A percentile compares a stretch with the other conserved stretches of the same genome.
Conservation (phyloP, 2,888 invertebrate species). For the Hymenopus coronatus region DNA sequence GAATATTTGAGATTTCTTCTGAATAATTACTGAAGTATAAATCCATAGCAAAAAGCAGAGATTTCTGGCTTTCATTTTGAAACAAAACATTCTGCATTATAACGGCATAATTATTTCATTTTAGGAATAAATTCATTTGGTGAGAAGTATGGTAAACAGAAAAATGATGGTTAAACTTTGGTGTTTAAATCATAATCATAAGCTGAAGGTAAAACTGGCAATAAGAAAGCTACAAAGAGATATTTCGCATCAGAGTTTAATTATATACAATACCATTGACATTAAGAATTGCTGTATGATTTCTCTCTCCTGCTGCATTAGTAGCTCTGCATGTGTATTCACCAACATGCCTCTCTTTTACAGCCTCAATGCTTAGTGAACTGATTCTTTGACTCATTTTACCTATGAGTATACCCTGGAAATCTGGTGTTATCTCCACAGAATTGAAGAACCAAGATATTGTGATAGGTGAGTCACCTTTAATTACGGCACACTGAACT, state of each 20-base stretch:
- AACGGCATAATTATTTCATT: too few species aligned
- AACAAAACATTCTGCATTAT: too few species aligned
- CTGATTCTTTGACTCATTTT: constrained; percentile 64
- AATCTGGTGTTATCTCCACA: constrained; percentile 53
- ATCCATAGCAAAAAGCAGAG: too few species aligned
- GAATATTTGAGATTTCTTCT: too few species aligned
- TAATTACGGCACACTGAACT: constrained; percentile 60
- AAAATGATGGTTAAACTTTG: neutral
- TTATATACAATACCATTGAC: constrained; percentile 23
- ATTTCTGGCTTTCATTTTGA: too few species aligned
- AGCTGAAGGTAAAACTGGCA: neutral
- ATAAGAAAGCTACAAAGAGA: neutral
- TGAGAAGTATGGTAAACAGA: neutral
- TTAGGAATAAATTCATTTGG: too few species aligned
- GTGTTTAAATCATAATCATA: neutral
- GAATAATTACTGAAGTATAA: too few species aligned
- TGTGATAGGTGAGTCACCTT: constrained; percentile 68
- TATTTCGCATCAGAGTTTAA: neutral
- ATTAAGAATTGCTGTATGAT: constrained; percentile 44
- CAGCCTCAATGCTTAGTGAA: constrained; percentile 61
- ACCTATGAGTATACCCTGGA: constrained; percentile 61
- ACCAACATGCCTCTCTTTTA: constrained; percentile 65
- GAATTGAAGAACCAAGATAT: constrained; percentile 73
- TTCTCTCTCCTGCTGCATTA: constrained; percentile 63
- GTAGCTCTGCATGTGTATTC: constrained; percentile 67